Percentiles rank a stretch among this genome's conserved stretches.
Evolutionary conservation across 2,888 invertebrate genomes (phyloP).

Genomic region (Microctonus hyperodae): DNA sequence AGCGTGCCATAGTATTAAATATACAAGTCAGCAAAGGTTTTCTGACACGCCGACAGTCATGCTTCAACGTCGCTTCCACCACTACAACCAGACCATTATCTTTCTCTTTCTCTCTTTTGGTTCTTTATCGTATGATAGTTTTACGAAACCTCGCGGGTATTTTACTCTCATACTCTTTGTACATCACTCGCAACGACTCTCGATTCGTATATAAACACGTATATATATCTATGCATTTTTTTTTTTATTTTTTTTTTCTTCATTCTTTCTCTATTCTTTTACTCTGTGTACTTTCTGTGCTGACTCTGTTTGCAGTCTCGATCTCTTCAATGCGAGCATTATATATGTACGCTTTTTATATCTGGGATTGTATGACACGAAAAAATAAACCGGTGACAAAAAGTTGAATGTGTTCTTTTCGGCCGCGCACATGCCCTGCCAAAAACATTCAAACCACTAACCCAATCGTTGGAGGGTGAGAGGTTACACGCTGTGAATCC

Average conservation of each 20-base stretch:
- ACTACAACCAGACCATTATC: background rate
- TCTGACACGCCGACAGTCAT: background rate
- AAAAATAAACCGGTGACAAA: conserved; percentile 33
- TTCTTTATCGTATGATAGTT: background rate
- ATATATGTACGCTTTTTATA: background rate
- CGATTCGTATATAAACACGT: background rate
- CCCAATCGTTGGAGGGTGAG: no score
- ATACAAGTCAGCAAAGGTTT: background rate
- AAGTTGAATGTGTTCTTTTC: conserved; percentile 23
- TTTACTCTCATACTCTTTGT: conserved; percentile 5
- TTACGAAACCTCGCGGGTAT: background rate
- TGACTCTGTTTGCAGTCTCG: background rate
- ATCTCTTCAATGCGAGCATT: background rate
- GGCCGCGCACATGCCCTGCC: conserved; percentile 13
- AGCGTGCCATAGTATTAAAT: background rate
- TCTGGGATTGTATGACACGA: conserved; percentile 16
- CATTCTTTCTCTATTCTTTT: background rate
- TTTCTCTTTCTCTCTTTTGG: background rate
- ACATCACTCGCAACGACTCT: conserved; percentile 8
- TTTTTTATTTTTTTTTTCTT: background rate
- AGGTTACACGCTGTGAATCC: background rate
- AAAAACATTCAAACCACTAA: background rate
- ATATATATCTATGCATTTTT: background rate
- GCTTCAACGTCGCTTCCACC: background rate
- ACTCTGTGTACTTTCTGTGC: background rate